Percentiles rank a stretch among this genome's conserved stretches.
Evolutionary conservation across 2,888 invertebrate species (phyloP).

Genomic region (Anoncus sp.): DNA sequence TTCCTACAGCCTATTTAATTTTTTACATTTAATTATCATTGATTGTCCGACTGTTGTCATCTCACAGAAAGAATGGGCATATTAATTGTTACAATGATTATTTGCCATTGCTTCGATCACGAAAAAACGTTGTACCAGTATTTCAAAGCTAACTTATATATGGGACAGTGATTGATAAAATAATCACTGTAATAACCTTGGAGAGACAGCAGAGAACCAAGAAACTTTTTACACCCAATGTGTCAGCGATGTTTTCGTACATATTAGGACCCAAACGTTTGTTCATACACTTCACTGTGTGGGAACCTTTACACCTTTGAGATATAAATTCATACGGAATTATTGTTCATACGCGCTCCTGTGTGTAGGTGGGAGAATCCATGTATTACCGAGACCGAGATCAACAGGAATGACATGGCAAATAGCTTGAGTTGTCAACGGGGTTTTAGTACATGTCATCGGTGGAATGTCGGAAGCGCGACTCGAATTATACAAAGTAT

Average conservation of each 20-base stretch:
- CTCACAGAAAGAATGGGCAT: background rate
- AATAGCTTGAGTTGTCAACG: constrained; percentile 53
- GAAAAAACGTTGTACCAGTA: constrained; percentile 1
- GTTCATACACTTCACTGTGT: background rate
- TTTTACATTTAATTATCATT: too few relatives aligned
- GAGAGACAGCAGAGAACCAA: constrained; percentile 2
- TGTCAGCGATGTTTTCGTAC: background rate
- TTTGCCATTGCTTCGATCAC: background rate
- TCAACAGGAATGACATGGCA: constrained; percentile 49
- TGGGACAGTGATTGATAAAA: constrained; percentile 40
- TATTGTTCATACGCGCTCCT: constrained; percentile 15
- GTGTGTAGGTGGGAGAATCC: constrained; percentile 24
- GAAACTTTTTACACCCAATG: constrained; percentile 5
- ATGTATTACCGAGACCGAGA: background rate
- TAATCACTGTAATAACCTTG: constrained; percentile 26
- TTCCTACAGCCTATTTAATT: too few relatives aligned
- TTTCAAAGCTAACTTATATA: constrained; percentile 8
- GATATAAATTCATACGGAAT: constrained; percentile 53
- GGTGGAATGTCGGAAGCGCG: constrained; percentile 50
- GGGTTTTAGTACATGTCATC: constrained; percentile 39
- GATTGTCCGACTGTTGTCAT: background rate
- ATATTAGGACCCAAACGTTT: background rate
- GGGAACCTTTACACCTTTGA: constrained; percentile 47
- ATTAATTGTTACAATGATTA: background rate
- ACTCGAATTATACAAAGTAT: constrained; percentile 55